Conservation (phyloP, 1,140 invertebrate species). For the Stegodyphus mimosarum region DNA sequence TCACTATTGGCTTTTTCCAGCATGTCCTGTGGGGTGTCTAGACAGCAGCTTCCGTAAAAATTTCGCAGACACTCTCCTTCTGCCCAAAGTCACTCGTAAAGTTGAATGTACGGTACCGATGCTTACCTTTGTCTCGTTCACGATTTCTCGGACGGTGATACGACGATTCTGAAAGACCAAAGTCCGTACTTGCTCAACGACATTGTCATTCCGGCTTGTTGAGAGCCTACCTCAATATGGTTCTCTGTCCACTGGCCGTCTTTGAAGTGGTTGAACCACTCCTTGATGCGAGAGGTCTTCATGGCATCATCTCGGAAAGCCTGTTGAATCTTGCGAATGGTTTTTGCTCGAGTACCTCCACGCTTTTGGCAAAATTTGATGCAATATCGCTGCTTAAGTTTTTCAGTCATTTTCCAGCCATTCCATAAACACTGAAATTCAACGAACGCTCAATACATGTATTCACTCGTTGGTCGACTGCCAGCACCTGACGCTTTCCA, state of each 20-base stretch:
- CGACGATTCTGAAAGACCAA: constrained; percentile 57
- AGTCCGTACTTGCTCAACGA: constrained; percentile 58
- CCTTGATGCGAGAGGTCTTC: constrained; percentile 61
- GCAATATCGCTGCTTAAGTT: too few species aligned
- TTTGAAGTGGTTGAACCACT: constrained; percentile 47
- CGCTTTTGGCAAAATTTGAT: neutral
- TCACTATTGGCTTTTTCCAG: constrained; percentile 19
- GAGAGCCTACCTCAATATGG: constrained; percentile 55
- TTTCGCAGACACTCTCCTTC: constrained; percentile 56
- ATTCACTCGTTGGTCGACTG: too few species aligned
- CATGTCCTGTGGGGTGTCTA: neutral
- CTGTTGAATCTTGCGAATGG: constrained; percentile 63
- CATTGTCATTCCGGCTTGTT: constrained; percentile 62
- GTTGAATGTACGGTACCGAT: constrained; percentile 43
- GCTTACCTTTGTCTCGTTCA: constrained; percentile 34
- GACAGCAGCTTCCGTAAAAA: neutral
- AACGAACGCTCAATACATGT: too few species aligned
- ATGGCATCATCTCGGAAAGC: constrained; percentile 64
- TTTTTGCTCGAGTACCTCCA: constrained; percentile 60
- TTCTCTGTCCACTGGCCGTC: constrained; percentile 63
- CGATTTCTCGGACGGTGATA: constrained; percentile 62
- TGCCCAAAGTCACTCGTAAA: constrained; percentile 61
- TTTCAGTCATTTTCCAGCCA: neutral
- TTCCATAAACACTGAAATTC: too few species aligned
- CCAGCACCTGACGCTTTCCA: too few species aligned